Conservation (phyloP, 37 sponge, comb jelly and placozoan genomes). For the Geodia barretti region DNA sequence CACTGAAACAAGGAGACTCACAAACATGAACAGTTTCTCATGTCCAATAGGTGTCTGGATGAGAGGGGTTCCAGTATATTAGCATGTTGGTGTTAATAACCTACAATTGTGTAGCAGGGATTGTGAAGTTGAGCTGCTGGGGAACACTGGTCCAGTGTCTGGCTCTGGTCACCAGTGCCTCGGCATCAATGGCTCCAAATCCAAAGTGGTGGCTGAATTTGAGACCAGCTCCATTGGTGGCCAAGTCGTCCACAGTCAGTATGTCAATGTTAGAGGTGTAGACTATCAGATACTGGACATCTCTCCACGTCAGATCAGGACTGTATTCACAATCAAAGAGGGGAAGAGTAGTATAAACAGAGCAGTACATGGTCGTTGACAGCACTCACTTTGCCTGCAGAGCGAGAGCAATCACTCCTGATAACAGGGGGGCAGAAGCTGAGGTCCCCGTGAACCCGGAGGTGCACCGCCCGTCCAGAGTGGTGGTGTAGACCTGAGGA, state of each 20-base stretch:
- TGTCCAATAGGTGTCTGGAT: too few species aligned
- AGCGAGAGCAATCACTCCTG: conserved; percentile 63
- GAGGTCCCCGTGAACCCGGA: conserved; percentile 45
- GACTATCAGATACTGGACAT: conserved; percentile 91
- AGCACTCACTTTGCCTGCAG: conserved; percentile 87
- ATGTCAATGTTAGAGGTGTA: conserved; percentile 35
- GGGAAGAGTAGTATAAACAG: too few species aligned
- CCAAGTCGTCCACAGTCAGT: conserved; percentile 20
- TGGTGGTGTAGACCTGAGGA: conserved; percentile 40
- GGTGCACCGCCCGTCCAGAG: conserved; percentile 37
- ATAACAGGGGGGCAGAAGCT: conserved; percentile 55
- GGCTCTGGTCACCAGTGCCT: conserved; percentile 77
- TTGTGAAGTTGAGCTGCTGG: neutral
- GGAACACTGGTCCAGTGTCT: conserved; percentile 78
- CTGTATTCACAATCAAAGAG: too few species aligned
- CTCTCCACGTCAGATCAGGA: conserved; percentile 86
- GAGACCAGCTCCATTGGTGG: conserved; percentile 84
- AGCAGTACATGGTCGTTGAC: too few species aligned
- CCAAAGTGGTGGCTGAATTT: conserved; percentile 80
- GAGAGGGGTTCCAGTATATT: too few species aligned
- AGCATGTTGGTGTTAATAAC: too few species aligned
- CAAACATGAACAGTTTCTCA: too few species aligned
- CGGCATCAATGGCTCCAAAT: conserved; percentile 89
- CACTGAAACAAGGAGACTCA: too few species aligned
- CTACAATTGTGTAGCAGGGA: neutral